phyloP scores from a whole-genome alignment of 1,140 invertebrate genomes.

The Sarcophaga bullata region DNA sequence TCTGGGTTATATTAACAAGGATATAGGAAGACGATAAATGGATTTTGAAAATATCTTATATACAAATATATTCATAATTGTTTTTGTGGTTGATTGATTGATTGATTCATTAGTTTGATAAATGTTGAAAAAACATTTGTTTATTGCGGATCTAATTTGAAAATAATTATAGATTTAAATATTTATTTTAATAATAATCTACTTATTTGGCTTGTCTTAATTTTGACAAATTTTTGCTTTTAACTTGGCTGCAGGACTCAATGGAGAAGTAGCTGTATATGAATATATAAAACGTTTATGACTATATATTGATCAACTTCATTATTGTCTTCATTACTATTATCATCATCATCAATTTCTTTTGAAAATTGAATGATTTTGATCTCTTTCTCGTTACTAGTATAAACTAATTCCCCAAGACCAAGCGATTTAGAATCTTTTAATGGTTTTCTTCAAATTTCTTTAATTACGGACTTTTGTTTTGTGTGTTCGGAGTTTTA shows the following conservation, averaged over 20 bases:
- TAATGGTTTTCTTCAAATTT: not conserved
- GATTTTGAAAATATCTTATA: slow-evolving; percentile 24
- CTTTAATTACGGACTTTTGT: slow-evolving; percentile 4
- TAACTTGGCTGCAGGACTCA: slow-evolving; percentile 66
- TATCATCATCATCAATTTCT: slow-evolving; percentile 5
- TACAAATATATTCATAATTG: slow-evolving; percentile 22
- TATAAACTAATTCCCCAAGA: slow-evolving; percentile 46
- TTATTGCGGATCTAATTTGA: slow-evolving; percentile 58
- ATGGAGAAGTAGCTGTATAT: slow-evolving; percentile 51
- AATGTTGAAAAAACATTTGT: slow-evolving; percentile 47
- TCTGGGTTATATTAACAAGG: slow-evolving; percentile 7
- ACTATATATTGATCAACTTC: slow-evolving; percentile 7
- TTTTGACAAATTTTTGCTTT: slow-evolving; percentile 65
- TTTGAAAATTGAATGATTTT: slow-evolving; percentile 41
- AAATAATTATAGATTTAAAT: not conserved
- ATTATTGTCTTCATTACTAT: not conserved
- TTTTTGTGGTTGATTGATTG: not conserved
- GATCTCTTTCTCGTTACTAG: not conserved
- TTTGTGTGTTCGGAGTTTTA: slow-evolving; percentile 45
- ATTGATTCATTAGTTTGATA: not conserved
- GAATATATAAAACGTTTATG: not conserved
- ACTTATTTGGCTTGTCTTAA: slow-evolving; percentile 65
- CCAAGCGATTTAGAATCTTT: slow-evolving; percentile 47
- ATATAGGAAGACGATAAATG: not conserved
- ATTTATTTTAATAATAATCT: slow-evolving; percentile 23